Evolutionary conservation across 2,888 invertebrate species (phyloP), one percentile per base, ranked within the genome.

Genomic region (Patella pellucida): DNA sequence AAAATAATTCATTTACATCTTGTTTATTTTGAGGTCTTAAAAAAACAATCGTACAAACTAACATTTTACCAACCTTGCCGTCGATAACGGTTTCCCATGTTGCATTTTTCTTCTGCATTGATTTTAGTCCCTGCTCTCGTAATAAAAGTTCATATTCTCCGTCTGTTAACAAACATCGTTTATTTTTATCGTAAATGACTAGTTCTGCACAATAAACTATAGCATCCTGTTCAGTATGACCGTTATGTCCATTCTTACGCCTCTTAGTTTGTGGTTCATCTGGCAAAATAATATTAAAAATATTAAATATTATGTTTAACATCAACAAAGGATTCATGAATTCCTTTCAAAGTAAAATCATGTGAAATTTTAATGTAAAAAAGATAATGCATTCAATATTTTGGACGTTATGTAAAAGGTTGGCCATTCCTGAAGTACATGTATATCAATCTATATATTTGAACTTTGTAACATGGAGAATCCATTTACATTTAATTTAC

Each of bases 61-160:
- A 69, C 14, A 23, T 54, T 16, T n/a, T 4, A 23, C 76, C 62
- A 69, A 93, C 93, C 83, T 92, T 92, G 73, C 93, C 92, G 83
- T 93, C 93, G 76, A 92, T 91, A 71, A 94, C 92, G 52, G 93
- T 92, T 88, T 94, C 94, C 95, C 95, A 95, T 76, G 93, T 95
- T n/a, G 95, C 94, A 85, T 93, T 92, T 87, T 94, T 94, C 88
- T 94, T 94, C 15, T 95, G 95, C 1, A 94, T 93, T 54, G 92
- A 92, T 88, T 92, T 87, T 31, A 80, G 81, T 54, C 78, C 84
- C 54, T 79, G 93, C 85, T 96, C 96, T 86, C 96, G 95, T 79
- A 97, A 92, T 72, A 95, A 94, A 76, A 97, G 92, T 89, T 97
- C 97, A 91, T 98, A 97, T 89, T 97, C 96, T 4, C 97, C 97